phyloP scores from a whole-genome alignment of 2,797 vertebrate species.

The Megaceryle alcyon region DNA sequence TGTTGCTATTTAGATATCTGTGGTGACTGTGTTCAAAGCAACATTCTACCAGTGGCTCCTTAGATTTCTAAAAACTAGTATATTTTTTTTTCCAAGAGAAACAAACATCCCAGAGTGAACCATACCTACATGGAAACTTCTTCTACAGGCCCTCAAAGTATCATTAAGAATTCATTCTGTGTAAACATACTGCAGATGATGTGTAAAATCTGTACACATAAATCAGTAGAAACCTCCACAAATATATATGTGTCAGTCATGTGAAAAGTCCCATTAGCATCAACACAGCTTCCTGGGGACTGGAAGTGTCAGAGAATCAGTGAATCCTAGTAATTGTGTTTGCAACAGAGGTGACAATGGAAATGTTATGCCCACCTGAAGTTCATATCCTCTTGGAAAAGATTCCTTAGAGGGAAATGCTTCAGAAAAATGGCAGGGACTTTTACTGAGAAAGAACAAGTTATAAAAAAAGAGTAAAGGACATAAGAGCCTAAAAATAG shows the following conservation, averaged over 20 bases:
- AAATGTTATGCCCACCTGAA: not conserved
- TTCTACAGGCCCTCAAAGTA: not conserved
- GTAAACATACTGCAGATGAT: not conserved
- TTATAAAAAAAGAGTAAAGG: not conserved
- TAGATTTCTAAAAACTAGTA: not conserved
- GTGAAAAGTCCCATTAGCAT: not conserved
- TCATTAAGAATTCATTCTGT: not conserved
- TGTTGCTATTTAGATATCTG: not conserved
- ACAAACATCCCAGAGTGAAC: not conserved
- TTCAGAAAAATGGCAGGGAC: not conserved
- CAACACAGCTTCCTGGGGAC: not conserved
- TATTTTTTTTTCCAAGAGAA: not conserved
- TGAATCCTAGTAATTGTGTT: not conserved
- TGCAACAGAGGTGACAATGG: not conserved
- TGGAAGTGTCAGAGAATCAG: not conserved
- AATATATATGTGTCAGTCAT: too few relatives aligned
- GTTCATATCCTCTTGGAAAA: not conserved
- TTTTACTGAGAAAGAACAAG: not conserved
- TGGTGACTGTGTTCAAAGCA: conserved; percentile 19
- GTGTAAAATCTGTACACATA: not conserved
- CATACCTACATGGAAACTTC: not conserved
- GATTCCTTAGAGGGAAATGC: accelerated
- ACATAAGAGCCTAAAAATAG: not conserved
- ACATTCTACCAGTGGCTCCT: not conserved
- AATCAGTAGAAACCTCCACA: not conserved